Conservation (phyloP, 2,888 invertebrate species). For the Podabrus alpinus region DNA sequence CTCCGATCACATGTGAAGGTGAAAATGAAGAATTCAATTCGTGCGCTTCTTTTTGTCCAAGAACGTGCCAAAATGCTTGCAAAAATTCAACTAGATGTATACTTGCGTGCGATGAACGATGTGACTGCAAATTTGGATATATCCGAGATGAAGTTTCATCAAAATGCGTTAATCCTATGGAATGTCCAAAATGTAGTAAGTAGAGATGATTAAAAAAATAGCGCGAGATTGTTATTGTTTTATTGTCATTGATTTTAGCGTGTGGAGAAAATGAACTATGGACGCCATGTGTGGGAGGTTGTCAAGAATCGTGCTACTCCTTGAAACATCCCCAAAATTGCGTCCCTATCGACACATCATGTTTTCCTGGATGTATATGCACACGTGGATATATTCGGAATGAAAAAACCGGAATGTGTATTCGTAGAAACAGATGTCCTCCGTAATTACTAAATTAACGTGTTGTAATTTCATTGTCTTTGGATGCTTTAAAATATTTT, state of each 20-base stretch:
- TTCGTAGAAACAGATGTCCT: neutral
- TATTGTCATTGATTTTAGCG: neutral
- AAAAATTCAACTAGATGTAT: neutral
- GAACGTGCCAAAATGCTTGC: neutral
- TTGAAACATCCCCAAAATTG: neutral
- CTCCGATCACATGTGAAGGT: neutral
- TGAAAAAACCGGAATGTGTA: neutral
- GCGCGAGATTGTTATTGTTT: too few relatives aligned
- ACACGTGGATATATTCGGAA: neutral
- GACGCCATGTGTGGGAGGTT: neutral
- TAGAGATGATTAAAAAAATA: neutral
- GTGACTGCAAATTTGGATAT: neutral
- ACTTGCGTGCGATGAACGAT: neutral
- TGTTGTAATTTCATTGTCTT: too few relatives aligned
- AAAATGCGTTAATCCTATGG: neutral
- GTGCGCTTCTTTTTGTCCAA: neutral
- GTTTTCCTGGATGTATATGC: neutral
- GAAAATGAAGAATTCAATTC: neutral
- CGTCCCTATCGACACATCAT: neutral
- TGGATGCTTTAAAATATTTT: too few relatives aligned
- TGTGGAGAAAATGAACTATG: neutral
- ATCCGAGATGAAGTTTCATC: neutral
- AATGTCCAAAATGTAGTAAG: neutral
- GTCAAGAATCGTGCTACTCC: neutral
- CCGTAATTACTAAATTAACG: too few relatives aligned